Evolutionary conservation across 2,888 invertebrate genomes (phyloP).

Genomic region (Tricholauxania praeusta): DNA sequence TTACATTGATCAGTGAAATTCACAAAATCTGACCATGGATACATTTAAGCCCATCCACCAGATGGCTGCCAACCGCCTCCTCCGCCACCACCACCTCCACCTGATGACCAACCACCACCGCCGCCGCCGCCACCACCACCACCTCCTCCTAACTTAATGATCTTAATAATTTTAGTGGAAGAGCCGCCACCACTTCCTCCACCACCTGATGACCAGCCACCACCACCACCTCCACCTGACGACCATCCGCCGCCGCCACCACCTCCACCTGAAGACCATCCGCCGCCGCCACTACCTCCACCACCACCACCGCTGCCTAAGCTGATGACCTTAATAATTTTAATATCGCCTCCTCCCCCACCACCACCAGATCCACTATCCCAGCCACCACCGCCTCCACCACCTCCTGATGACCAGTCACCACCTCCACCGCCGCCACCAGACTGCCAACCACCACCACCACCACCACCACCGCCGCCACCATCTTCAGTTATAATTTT

Average conservation of each 20-base stretch:
- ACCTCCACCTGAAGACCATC: constrained; percentile 42
- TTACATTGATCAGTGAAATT: neutral
- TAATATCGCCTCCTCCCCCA: constrained; percentile 39
- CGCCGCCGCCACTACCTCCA: constrained; percentile 46
- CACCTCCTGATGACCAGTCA: constrained; percentile 50
- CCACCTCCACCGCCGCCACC: constrained; percentile 53
- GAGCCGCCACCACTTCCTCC: constrained; percentile 47
- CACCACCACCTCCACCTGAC: constrained; percentile 49
- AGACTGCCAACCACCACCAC: constrained; percentile 52
- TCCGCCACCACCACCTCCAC: constrained; percentile 54
- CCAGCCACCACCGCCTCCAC: constrained; percentile 40
- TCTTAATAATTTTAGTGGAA: constrained; percentile 50
- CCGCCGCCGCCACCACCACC: constrained; percentile 47
- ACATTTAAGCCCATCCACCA: constrained; percentile 46
- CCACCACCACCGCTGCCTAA: constrained; percentile 45
- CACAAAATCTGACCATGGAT: neutral
- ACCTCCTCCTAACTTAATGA: constrained; percentile 50
- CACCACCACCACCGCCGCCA: constrained; percentile 49
- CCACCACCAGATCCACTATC: constrained; percentile 40
- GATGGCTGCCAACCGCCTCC: constrained; percentile 44
- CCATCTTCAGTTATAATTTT: constrained; percentile 48
- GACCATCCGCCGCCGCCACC: constrained; percentile 46
- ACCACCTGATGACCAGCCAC: constrained; percentile 45
- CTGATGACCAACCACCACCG: constrained; percentile 56
- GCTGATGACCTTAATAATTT: too few relatives aligned